Evolutionary conservation across 2,888 invertebrate species (phyloP).

Genomic region (Brachylomia viminalis): DNA sequence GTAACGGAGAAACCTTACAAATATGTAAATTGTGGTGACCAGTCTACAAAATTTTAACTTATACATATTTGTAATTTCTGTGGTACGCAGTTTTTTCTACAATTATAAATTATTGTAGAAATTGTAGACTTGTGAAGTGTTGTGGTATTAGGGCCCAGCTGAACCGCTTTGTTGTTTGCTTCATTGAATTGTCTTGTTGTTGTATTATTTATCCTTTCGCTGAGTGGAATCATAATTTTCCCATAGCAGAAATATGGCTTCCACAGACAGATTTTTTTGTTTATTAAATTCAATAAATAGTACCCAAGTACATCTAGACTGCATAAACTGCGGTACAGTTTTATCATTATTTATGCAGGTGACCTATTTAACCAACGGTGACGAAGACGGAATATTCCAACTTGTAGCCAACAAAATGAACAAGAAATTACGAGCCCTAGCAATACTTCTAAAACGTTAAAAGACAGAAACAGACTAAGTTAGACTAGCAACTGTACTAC

Average conservation of each 20-base stretch:
- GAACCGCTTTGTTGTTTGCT: not conserved
- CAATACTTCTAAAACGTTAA: conserved; percentile 46
- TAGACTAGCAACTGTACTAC: conserved; percentile 53
- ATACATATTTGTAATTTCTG: too few species aligned
- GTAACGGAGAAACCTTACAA: too few species aligned
- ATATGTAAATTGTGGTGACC: too few species aligned
- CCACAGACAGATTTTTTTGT: not conserved
- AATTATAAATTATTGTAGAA: too few species aligned
- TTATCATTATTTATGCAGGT: conserved; percentile 7
- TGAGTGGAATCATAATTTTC: not conserved
- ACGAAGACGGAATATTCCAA: conserved; percentile 26
- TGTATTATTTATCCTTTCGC: not conserved
- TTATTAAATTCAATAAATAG: too few species aligned
- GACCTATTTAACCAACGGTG: not conserved
- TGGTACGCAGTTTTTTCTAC: too few species aligned
- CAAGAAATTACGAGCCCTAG: conserved; percentile 29
- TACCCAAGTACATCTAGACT: not conserved
- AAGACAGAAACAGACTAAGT: conserved; percentile 50
- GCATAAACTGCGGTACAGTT: not conserved
- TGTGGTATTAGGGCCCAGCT: too few species aligned
- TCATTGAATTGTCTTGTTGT: not conserved
- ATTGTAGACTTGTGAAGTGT: too few species aligned
- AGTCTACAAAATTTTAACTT: too few species aligned
- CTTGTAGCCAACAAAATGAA: conserved; percentile 34
- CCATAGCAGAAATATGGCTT: not conserved